Base-by-base conservation (phyloP, 2,888 invertebrate genomes). In the Papilio protenor region DNA sequence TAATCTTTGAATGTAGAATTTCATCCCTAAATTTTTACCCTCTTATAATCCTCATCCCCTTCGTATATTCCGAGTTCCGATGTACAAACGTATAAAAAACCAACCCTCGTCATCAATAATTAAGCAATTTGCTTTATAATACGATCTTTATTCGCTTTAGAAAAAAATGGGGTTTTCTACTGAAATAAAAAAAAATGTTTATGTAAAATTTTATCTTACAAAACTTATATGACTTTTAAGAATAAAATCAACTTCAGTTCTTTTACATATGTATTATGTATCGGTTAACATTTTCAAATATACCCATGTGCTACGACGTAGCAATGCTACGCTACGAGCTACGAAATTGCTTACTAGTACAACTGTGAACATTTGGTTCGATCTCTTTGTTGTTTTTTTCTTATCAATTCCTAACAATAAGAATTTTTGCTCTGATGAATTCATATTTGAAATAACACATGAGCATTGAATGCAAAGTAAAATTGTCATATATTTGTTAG, bases 111-210 rank as follows among this genome's bases (percentile, higher is more conserved):
- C 61, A 64, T 33, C 33, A 64, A 64, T 64, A 27, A 64, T 33
- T 64, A 61, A 61, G 14, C 27, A 14, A 27, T 61, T 61, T 61
- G 61, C 61, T 27, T 64, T 64, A 27, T 64, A 64, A 64, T 64
- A 18, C 23, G 33, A 33, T 64, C 0, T 33, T 33, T 33, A 16
- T 64, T 33, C 16, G 23, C 27, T 16, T 33, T 61, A 4, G 1
- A 61, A 55, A 55, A 21, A 47, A 47, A 47, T 12, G 47, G 14
- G 47, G 10, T 14, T 47, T 11, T 14, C n/a, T 10, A 5, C 10
- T n/a, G 5, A n/a, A n/a, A 10, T n/a, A n/a, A n/a, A 18, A 55
- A 27, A 33, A 5, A 2, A 33, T 33, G 6, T 27, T 33, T 3
- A 33, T 0, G 33, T 33, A 33, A 33, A 33, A 33, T 59, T 21